Evolutionary conservation across 2,113 vertebrate species (phyloP).

Genomic region (Benitochromis conjunctus): DNA sequence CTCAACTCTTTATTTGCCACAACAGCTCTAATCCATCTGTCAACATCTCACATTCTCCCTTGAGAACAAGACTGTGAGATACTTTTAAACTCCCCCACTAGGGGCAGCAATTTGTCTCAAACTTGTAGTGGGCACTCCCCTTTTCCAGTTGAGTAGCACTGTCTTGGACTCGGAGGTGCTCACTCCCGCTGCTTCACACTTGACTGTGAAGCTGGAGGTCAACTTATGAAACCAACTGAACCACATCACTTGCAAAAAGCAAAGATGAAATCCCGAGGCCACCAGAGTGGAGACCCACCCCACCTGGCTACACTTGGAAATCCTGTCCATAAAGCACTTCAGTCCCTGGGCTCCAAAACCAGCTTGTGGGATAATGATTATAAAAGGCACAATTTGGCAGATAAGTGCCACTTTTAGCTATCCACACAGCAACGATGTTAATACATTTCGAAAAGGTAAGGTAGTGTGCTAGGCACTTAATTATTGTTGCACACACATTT

Average conservation of each 20-base stretch:
- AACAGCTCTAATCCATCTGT: not conserved
- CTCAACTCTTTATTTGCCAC: not conserved
- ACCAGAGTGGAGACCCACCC: not conserved
- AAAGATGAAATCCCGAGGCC: accelerated
- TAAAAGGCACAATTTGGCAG: too few relatives aligned
- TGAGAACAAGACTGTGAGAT: not conserved
- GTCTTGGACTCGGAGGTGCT: not conserved
- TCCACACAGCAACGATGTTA: too few relatives aligned
- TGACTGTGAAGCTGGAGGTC: not conserved
- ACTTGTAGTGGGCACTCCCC: not conserved
- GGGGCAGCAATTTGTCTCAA: not conserved
- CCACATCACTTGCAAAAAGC: not conserved
- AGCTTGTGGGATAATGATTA: too few relatives aligned
- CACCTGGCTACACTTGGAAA: not conserved
- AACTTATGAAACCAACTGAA: not conserved
- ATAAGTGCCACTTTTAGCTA: too few relatives aligned
- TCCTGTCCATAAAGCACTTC: too few relatives aligned
- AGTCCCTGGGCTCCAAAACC: too few relatives aligned
- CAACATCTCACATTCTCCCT: too few relatives aligned
- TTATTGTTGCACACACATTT: too few relatives aligned
- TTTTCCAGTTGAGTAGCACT: not conserved
- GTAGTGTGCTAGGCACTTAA: too few relatives aligned
- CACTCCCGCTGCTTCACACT: not conserved
- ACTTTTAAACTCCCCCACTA: not conserved
- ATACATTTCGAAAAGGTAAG: too few relatives aligned